Evolutionary conservation across 2,888 invertebrate species (phyloP).

Genomic region (Synergus laeviventris): DNA sequence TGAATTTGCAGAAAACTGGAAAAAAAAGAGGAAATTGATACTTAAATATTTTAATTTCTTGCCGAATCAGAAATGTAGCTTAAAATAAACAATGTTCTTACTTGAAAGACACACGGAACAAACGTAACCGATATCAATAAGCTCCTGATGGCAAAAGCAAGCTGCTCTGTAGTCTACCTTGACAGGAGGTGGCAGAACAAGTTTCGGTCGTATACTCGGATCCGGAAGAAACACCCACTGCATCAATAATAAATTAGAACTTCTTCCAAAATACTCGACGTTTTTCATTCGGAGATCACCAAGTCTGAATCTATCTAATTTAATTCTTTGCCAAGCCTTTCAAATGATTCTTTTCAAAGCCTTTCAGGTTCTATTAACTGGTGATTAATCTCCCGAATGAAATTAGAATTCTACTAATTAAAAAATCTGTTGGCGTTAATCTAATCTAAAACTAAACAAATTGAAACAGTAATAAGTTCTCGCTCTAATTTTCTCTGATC

Average conservation of each 20-base stretch:
- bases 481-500: conserved; percentile 3
- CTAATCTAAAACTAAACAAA: conserved; percentile 30
- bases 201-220: conserved; percentile 85
- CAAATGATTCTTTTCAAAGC: too few species aligned
- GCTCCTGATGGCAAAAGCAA: conserved; percentile 97
- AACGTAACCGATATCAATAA: conserved; percentile 97
- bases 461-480: conserved; percentile 14
- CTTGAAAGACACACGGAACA: conserved; percentile 98
- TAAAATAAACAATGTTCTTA: conserved; percentile 75
- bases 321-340: background rate
- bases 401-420: background rate
- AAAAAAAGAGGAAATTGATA: conserved; percentile 68
- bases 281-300: conserved; percentile 28
- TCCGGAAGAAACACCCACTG: conserved; percentile 97
- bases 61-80: conserved; percentile 20
- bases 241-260: conserved; percentile 48
- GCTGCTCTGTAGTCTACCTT: conserved; percentile 98
- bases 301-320: conserved; percentile 37
- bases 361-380: background rate
- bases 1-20: conserved; percentile 97
- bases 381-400: background rate
- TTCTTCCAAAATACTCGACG: conserved; percentile 27
- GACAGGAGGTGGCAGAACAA: conserved; percentile 92
- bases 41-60: conserved; percentile 45
- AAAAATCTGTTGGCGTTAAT: background rate